These are phyloP conservation scores for Ctenopoma kingsleyae DNA, from an alignment of 2,797 vertebrate genomes.

Conservation along the genomic window DNA sequence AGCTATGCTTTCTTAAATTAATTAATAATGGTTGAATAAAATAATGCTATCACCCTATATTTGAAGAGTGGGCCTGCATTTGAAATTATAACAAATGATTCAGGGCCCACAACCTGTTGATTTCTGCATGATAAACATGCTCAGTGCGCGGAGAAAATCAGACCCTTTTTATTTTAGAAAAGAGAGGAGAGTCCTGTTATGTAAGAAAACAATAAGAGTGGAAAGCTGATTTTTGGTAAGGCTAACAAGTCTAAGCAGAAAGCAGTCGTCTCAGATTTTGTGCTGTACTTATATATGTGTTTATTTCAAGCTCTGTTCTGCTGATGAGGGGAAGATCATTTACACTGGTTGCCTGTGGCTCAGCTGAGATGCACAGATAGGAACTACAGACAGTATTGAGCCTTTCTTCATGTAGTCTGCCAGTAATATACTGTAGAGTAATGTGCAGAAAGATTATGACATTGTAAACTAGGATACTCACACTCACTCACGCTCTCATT, in stretches of 20 bases:
- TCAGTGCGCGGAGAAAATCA: not conserved
- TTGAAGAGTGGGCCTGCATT: not conserved
- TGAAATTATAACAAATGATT: not conserved
- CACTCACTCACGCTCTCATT: no score
- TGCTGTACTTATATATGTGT: slow-evolving; percentile 69
- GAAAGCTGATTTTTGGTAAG: slow-evolving; percentile 46
- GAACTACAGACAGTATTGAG: slow-evolving; percentile 25
- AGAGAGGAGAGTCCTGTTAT: slow-evolving; percentile 38
- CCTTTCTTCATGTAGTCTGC: slow-evolving; percentile 2
- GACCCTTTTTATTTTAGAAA: not conserved
- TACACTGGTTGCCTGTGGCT: slow-evolving; percentile 24
- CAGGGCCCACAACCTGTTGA: not conserved
- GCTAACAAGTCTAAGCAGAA: slow-evolving; percentile 52
- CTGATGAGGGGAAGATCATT: slow-evolving; percentile 49
- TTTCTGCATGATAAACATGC: slow-evolving; percentile 2
- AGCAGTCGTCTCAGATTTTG: slow-evolving; percentile 72
- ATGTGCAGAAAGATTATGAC: slow-evolving; percentile 14
- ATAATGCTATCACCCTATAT: no score
- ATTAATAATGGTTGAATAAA: not conserved
- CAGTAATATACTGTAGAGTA: slow-evolving; percentile 37
- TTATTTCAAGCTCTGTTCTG: slow-evolving; percentile 41
- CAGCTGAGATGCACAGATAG: slow-evolving; percentile 33
- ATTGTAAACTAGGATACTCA: not conserved
- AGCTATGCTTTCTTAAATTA: not conserved
- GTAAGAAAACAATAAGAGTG: slow-evolving; percentile 55